Conservation (phyloP, 2,888 invertebrate species). For the Nomada ferruginata region DNA sequence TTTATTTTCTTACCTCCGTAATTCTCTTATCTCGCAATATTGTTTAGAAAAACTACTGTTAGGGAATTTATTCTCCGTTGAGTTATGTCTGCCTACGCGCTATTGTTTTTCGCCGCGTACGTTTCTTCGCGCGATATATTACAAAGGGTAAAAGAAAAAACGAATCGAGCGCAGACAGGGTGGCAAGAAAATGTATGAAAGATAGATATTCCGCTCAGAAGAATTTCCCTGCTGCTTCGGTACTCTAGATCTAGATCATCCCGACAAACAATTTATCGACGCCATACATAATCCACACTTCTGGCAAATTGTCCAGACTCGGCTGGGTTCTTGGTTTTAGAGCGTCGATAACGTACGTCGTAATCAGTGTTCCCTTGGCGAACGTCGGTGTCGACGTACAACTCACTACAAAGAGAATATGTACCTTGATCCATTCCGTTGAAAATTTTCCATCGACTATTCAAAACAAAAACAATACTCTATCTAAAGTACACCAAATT, state of each 20-base stretch:
- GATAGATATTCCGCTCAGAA: constrained; percentile 9
- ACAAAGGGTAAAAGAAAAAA: neutral
- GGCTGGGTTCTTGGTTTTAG: constrained; percentile 28
- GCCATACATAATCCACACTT: constrained; percentile 34
- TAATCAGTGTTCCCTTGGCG: constrained; percentile 32
- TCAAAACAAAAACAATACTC: no score
- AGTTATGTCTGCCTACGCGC: neutral
- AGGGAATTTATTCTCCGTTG: neutral
- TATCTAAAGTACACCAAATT: no score
- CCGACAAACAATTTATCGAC: constrained; percentile 43
- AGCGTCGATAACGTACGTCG: constrained; percentile 28
- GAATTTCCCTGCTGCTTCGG: constrained; percentile 23
- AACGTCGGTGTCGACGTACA: constrained; percentile 49
- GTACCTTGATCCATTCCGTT: neutral
- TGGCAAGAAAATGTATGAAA: constrained; percentile 7
- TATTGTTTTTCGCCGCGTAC: neutral
- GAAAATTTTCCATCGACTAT: neutral
- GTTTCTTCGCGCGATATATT: neutral
- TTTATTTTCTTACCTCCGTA: neutral
- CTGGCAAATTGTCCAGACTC: constrained; percentile 49
- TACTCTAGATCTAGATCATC: constrained; percentile 34
- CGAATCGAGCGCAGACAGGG: neutral
- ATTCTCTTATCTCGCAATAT: neutral
- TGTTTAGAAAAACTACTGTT: neutral
- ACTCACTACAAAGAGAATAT: constrained; percentile 36